phyloP scores from a whole-genome alignment of 2,113 vertebrate genomes.

The Brachypodius melanocephalos region DNA sequence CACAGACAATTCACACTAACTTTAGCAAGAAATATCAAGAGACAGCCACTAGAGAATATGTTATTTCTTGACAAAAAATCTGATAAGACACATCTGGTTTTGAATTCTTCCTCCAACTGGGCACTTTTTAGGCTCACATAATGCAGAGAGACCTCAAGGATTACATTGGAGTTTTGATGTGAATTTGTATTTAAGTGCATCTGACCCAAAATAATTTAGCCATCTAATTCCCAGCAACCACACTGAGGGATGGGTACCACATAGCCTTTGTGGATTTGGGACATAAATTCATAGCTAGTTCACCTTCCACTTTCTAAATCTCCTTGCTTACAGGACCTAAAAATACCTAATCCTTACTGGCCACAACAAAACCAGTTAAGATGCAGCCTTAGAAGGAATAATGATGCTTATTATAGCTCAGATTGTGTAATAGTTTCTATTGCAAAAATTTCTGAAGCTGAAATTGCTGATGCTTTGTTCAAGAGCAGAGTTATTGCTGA shows the following conservation, averaged over 20 bases:
- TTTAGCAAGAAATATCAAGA: not conserved
- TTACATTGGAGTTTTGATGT: not conserved
- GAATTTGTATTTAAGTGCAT: not conserved
- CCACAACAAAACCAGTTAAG: not conserved
- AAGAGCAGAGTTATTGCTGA: not conserved
- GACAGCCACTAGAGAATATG: not conserved
- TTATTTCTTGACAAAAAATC: not conserved
- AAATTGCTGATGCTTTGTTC: not conserved
- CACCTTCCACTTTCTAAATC: not conserved
- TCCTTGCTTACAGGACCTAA: not conserved
- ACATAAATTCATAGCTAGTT: not conserved
- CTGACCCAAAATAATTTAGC: not conserved
- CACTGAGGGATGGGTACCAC: not conserved
- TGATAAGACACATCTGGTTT: not conserved
- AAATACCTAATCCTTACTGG: not conserved
- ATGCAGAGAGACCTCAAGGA: fast-evolving
- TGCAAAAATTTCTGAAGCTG: not conserved
- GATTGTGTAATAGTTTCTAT: not conserved
- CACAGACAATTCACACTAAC: not conserved
- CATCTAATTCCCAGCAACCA: not conserved
- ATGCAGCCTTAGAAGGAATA: not conserved
- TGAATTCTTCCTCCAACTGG: not conserved
- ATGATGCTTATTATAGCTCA: not conserved
- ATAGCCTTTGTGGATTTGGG: not conserved
- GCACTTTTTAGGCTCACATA: not conserved